Conservation (phyloP, 2,797 vertebrate species). For the Pipistrellus nathusii region DNA sequence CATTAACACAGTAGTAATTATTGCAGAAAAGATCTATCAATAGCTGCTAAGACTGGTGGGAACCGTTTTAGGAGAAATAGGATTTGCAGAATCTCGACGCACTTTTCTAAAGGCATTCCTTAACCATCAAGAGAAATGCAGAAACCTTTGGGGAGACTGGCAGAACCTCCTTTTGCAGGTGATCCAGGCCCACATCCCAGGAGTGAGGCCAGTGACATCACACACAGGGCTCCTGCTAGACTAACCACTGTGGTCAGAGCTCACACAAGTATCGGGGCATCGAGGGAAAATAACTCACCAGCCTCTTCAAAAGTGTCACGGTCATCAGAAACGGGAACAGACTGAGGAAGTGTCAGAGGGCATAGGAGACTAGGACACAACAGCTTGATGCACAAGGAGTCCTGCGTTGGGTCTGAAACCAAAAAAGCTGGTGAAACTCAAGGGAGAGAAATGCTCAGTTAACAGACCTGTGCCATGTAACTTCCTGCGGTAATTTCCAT, state of each 20-base stretch:
- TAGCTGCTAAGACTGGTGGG: not conserved
- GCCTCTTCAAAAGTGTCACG: not conserved
- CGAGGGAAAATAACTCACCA: not conserved
- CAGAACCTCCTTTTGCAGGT: not conserved
- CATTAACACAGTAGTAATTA: not conserved
- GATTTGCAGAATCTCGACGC: not conserved
- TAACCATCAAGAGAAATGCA: not conserved
- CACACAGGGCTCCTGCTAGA: not conserved
- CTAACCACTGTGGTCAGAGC: not conserved
- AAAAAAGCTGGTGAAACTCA: not conserved
- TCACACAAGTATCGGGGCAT: not conserved
- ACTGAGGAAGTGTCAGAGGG: not conserved
- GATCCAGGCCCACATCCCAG: not conserved
- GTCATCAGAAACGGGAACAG: not conserved
- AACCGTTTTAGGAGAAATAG: not conserved
- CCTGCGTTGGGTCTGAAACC: too few species aligned
- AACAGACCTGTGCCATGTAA: accelerated
- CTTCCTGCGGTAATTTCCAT: not conserved
- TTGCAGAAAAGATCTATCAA: not conserved
- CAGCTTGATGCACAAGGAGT: too few species aligned
- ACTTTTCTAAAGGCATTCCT: not conserved
- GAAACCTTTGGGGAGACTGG: not conserved
- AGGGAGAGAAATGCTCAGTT: not conserved
- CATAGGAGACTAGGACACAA: not conserved
- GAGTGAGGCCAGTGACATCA: not conserved